Conservation (phyloP, 2,888 invertebrate genomes). For the Drosophila kanekoi region DNA sequence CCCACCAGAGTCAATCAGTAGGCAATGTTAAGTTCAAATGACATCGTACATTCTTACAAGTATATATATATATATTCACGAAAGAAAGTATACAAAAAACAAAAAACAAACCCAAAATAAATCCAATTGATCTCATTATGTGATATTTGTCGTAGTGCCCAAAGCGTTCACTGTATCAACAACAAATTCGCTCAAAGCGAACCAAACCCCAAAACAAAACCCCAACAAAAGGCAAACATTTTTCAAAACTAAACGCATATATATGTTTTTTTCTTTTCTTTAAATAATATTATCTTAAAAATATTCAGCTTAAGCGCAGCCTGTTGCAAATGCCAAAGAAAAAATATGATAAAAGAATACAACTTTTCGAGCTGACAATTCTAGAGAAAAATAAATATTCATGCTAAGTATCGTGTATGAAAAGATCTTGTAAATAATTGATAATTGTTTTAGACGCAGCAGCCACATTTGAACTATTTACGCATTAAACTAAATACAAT, state of each 20-base stretch:
- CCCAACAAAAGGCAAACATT: conserved; percentile 21
- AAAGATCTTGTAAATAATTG: conserved; percentile 60
- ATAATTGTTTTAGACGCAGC: conserved; percentile 39
- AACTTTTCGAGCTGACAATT: conserved; percentile 58
- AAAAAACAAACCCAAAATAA: conserved; percentile 62
- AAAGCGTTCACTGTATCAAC: conserved; percentile 72
- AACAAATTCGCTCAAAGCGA: conserved; percentile 56
- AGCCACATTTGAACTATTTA: conserved; percentile 18
- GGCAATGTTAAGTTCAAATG: conserved; percentile 60
- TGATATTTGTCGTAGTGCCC: conserved; percentile 81
- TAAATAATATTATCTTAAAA: neutral
- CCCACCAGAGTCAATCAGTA: conserved; percentile 56
- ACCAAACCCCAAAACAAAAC: conserved; percentile 33
- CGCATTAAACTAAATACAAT: neutral
- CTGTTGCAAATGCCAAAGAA: conserved; percentile 5
- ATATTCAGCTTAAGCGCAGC: conserved; percentile 11
- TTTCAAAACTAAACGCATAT: conserved; percentile 4
- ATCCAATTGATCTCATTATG: conserved; percentile 83
- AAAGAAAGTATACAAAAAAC: conserved; percentile 8
- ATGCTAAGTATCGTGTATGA: conserved; percentile 33
- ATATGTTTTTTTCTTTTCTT: conserved; percentile 7
- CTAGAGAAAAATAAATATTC: conserved; percentile 13
- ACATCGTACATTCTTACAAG: conserved; percentile 54
- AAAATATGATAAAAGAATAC: conserved; percentile 16
- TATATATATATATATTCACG: conserved; percentile 20